phyloP scores from a whole-genome alignment of 2,888 invertebrate genomes.

The Troilus luridus region DNA sequence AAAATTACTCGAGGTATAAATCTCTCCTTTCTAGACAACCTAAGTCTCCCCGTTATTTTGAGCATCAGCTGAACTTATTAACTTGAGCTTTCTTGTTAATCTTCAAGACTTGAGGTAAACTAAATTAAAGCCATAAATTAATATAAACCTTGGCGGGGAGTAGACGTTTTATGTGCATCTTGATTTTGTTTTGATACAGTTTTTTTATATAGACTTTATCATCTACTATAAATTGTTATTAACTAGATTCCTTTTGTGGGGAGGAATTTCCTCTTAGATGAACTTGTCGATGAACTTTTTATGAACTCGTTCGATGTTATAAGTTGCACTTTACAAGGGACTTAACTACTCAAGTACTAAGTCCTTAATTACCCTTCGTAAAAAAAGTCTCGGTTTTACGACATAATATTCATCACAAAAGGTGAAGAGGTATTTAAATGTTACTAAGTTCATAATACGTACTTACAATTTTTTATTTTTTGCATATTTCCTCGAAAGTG shows the following conservation, averaged over 20 bases:
- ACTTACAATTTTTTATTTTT: neutral
- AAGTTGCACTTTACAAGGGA: neutral
- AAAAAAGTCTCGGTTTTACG: constrained; percentile 11
- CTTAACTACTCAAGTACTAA: neutral
- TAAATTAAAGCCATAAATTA: constrained; percentile 46
- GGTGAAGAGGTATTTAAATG: neutral
- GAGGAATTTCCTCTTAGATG: neutral
- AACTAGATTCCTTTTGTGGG: neutral
- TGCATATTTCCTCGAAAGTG: too few relatives aligned
- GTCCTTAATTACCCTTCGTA: neutral
- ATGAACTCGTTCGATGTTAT: neutral
- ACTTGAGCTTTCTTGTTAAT: constrained; percentile 32
- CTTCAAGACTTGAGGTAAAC: constrained; percentile 17
- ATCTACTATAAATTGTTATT: neutral
- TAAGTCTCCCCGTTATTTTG: neutral
- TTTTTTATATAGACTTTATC: neutral
- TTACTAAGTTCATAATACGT: neutral
- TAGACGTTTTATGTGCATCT: neutral
- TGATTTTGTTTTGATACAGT: neutral
- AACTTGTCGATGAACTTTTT: neutral
- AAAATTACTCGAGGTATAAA: constrained; percentile 18
- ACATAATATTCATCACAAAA: neutral
- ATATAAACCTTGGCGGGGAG: constrained; percentile 10
- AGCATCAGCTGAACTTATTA: constrained; percentile 22
- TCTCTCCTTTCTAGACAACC: neutral